These are phyloP conservation scores for Caenorhabditis inopinata DNA, from an alignment of 1,140 invertebrate species.

Conservation along the genomic window DNA sequence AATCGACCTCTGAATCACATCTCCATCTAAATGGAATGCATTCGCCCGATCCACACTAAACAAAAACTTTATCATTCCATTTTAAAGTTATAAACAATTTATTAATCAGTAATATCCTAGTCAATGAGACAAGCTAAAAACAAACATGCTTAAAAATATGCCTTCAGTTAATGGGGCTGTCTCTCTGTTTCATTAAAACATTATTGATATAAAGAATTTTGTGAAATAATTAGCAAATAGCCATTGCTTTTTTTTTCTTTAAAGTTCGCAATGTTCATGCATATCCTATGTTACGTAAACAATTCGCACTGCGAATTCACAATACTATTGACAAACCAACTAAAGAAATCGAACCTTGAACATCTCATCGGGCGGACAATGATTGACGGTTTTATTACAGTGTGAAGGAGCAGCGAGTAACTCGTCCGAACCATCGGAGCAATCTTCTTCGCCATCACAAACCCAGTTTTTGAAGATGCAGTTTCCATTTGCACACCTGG, in stretches of 20 bases:
- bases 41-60: background rate
- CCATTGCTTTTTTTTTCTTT: too few relatives aligned
- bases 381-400: slow-evolving; percentile 50
- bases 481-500: slow-evolving; percentile 39
- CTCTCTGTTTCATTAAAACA: too few relatives aligned
- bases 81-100: background rate
- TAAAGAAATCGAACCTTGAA: slow-evolving; percentile 26
- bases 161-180: too few relatives aligned
- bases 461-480: slow-evolving; percentile 81
- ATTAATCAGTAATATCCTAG: too few relatives aligned
- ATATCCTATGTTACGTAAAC: too few relatives aligned
- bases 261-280: too few relatives aligned
- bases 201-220: background rate
- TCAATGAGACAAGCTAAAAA: too few relatives aligned
- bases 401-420: background rate
- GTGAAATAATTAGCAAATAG: background rate
- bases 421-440: slow-evolving; percentile 70
- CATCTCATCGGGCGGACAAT: background rate
- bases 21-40: slow-evolving; percentile 68
- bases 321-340: background rate
- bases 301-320: background rate
- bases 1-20: slow-evolving; percentile 57
- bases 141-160: too few relatives aligned
- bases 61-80: background rate
- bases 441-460: slow-evolving; percentile 81